Base-by-base conservation (phyloP, 1,140 invertebrate genomes). In the Arion vulgaris region DNA sequence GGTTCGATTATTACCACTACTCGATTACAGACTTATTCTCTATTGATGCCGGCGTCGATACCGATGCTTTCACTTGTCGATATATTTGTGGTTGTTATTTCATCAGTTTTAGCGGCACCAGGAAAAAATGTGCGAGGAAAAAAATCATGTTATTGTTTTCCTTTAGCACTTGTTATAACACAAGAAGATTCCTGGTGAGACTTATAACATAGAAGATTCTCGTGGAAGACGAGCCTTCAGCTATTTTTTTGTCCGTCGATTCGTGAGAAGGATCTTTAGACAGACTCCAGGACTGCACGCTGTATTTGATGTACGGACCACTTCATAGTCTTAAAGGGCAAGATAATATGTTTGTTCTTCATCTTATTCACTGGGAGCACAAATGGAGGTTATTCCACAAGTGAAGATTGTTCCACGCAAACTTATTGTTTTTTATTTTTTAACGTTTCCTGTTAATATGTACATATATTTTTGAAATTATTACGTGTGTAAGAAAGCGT, bases 151-250 rank as follows among this genome's bases (percentile, higher is more conserved):
- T 71, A 38, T 71, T 71, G 32, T 71, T 71, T 71, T 36, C 23
- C 2, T 71, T 71, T 71, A 5, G 26, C 68, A 57, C 53, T 57
- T 57, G 53, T 71, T 71, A 38, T 71, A 38, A 71, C 32, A 71
- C 7, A 69, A 13, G 17, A 38, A 13, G 32, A 17, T 23, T 71
- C 23, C 17, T n/a, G 34, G 38, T 36, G 38, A 7, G 34, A 23
- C n/a, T 71, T 38, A 39, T 19, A 57, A 57, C 53, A 23, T 23
- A 23, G 26, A n/a, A 57, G 5, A 57, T 57, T n/a, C n/a, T n/a
- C 53, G 4, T 1, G 26, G 23, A 4, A 57, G 26, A 57, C 53
- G 19, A 57, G 17, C 53, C 53, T 19, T 57, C 53, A n/a, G 15
- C 53, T 23, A n/a, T 57, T 23, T 57, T 15, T 57, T 5, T n/a